phyloP scores from a whole-genome alignment of 2,113 vertebrate species.

The Helogale parvula region DNA sequence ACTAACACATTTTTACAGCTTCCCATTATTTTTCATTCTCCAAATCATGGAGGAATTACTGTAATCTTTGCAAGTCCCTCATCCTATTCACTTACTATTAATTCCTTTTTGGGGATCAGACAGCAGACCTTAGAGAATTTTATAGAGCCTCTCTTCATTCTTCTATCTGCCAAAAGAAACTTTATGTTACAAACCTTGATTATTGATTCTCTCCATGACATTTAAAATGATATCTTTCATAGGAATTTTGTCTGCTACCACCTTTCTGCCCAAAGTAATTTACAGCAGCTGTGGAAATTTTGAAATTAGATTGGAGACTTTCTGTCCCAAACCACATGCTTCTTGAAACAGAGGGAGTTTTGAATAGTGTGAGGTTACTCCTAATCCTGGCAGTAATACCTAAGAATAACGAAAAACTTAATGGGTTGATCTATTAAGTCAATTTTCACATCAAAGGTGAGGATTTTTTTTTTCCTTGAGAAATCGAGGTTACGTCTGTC shows the following conservation, averaged over 20 bases:
- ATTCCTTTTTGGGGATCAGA: slow-evolving; percentile 35
- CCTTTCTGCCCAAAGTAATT: slow-evolving; percentile 66
- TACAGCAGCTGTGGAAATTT: slow-evolving; percentile 68
- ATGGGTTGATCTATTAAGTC: slow-evolving; percentile 29
- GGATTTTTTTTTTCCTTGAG: neutral
- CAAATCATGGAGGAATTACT: slow-evolving; percentile 54
- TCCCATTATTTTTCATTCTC: slow-evolving; percentile 61
- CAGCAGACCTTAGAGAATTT: slow-evolving; percentile 52
- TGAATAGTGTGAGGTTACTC: slow-evolving; percentile 26
- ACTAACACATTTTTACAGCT: slow-evolving; percentile 46
- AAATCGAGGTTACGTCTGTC: slow-evolving; percentile 44
- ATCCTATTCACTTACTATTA: slow-evolving; percentile 46
- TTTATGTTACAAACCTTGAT: slow-evolving; percentile 56
- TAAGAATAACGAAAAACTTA: slow-evolving; percentile 47
- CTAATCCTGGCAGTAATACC: slow-evolving; percentile 54
- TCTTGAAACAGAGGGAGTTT: slow-evolving; percentile 2
- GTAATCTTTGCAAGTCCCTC: slow-evolving; percentile 29
- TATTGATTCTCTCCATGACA: slow-evolving; percentile 65
- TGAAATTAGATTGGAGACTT: slow-evolving; percentile 65
- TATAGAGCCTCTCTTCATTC: slow-evolving; percentile 32
- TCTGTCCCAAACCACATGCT: slow-evolving; percentile 69
- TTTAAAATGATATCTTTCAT: slow-evolving; percentile 68
- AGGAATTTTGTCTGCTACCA: slow-evolving; percentile 48
- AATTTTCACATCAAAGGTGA: slow-evolving; percentile 56
- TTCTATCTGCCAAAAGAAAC: slow-evolving; percentile 59